Base-by-base conservation (phyloP, 2,113 vertebrate genomes). In the Plestiodon gilberti region DNA sequence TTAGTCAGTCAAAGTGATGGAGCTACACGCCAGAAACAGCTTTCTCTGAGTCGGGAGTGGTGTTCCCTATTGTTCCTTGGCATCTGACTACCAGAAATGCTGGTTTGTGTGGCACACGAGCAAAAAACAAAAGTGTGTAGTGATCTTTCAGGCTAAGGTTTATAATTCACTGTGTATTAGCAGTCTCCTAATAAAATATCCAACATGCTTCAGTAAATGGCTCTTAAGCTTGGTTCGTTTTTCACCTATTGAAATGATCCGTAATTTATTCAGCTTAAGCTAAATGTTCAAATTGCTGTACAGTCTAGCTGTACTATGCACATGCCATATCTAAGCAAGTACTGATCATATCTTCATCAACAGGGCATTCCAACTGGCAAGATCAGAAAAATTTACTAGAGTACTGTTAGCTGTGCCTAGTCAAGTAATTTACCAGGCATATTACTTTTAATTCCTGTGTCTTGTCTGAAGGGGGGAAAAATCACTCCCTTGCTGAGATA, bases 1-100 rank as follows among this genome's bases (percentile, higher is more conserved):
- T 93, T 93, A 95, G 93, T 95, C 95, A 95, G 91, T 96, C 94
- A 93, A 88, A 84, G 28, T 90, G 91, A 92, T 91, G 91, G 89
- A 94, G 88, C 94, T 90, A 67, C 76, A 89, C 91, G 75, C 93
- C 85, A 73, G 74, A 64, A 78, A 78, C 84, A 90, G 89, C 82
- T 73, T 55, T 7, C 23, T 87, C 81, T 78, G 40, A 35, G 0
- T 3, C 9, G 89, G 90, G 91, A 90, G 35, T 1, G 4, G 22
- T 40, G 59, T 87, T 89, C 91, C 30, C 75, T 71, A 13, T 65
- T 76, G 48, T 48, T 48, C 43, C 43, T 48, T 48, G 82, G 61
- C 78, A 61, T 43, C 80, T 48, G 35, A 78, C 65, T 87, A 67
- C 86, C 61, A 65, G 28, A 85, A 74, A 22, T 22, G 13, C 28